phyloP scores from a whole-genome alignment of 2,113 vertebrate genomes.

The Ceyx margarethae region DNA sequence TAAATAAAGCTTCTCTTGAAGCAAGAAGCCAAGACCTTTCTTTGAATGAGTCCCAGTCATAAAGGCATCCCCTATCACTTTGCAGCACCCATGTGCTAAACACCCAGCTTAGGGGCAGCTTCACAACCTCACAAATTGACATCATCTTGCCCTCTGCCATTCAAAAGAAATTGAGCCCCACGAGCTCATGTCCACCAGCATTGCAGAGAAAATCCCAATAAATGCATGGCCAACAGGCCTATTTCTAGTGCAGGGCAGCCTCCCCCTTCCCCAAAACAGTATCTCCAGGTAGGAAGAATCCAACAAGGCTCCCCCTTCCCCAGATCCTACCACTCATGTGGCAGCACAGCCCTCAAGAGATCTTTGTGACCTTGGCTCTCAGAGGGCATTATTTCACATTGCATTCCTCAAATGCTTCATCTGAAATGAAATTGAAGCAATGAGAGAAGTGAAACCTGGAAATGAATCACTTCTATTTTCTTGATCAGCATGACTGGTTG shows the following conservation, averaged over 20 bases:
- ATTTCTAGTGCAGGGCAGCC: neutral
- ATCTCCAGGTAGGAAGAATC: neutral
- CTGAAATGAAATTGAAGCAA: neutral
- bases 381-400: neutral
- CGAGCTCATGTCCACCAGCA: neutral
- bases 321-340: neutral
- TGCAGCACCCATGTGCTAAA: neutral
- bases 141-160: neutral
- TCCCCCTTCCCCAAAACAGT: neutral
- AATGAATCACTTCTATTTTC: constrained; percentile 42
- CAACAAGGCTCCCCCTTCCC: neutral
- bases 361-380: neutral
- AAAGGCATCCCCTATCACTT: neutral
- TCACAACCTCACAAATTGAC: neutral
- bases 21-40: neutral
- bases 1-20: neutral
- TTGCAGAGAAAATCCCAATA: neutral
- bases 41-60: neutral
- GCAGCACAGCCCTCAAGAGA: neutral
- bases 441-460: constrained; percentile 29
- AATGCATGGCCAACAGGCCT: neutral
- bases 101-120: neutral
- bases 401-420: neutral
- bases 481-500: neutral
- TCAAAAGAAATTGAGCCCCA: neutral